Conservation (phyloP, 2,888 invertebrate species). For the Epirrita christyi region DNA sequence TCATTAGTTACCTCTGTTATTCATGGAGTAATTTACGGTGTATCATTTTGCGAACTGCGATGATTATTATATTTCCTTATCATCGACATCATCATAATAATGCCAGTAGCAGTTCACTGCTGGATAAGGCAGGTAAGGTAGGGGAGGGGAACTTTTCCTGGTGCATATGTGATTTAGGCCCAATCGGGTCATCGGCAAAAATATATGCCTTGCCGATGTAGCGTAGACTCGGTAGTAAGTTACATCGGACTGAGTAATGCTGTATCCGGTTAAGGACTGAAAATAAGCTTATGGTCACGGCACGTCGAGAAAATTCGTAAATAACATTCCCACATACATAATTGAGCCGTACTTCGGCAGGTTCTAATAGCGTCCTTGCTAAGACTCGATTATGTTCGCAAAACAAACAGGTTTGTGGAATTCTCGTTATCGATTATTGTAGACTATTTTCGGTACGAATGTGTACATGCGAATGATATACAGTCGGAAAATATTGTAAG, state of each 20-base stretch:
- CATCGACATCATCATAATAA: background rate
- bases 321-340: slow-evolving; percentile 17
- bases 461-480: too few species aligned
- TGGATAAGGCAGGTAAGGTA: too few species aligned
- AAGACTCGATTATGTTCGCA: slow-evolving; percentile 21
- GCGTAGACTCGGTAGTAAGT: too few species aligned
- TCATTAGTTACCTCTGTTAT: slow-evolving; percentile 29
- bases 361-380: slow-evolving; percentile 17
- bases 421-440: slow-evolving; percentile 17
- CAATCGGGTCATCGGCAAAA: too few species aligned
- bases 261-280: too few species aligned
- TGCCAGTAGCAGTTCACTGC: too few species aligned
- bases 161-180: too few species aligned
- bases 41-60: slow-evolving; percentile 17
- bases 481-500: too few species aligned
- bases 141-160: too few species aligned
- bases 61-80: background rate
- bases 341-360: slow-evolving; percentile 11
- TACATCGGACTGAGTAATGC: too few species aligned
- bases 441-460: too few species aligned
- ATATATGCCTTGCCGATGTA: too few species aligned
- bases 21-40: slow-evolving; percentile 19
- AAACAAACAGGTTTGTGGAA: slow-evolving; percentile 24
- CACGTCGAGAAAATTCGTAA: slow-evolving; percentile 14
- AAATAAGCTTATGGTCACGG: slow-evolving; percentile 18